Evolutionary conservation across 2,113 vertebrate genomes (phyloP).

Genomic region (Pterocles gutturalis): DNA sequence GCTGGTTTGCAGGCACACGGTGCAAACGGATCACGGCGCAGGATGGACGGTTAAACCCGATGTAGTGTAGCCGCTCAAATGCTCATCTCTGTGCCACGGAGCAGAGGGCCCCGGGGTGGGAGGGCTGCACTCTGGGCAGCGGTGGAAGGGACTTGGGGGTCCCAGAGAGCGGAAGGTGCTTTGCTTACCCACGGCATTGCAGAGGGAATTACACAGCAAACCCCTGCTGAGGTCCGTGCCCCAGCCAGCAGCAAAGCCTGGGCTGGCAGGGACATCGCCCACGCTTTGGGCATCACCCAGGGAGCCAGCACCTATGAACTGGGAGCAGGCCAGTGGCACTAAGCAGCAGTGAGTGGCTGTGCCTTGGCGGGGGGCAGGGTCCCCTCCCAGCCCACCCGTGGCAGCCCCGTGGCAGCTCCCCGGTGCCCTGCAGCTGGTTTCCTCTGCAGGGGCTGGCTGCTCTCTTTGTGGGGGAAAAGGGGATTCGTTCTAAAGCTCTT

Average conservation of each 20-base stretch:
- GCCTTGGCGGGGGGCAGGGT: background rate
- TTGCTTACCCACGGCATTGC: accelerated
- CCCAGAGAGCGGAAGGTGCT: background rate
- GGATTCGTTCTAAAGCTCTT: slow-evolving; percentile 47
- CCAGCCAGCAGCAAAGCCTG: background rate
- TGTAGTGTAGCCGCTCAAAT: background rate
- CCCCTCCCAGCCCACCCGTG: background rate
- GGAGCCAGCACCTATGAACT: accelerated
- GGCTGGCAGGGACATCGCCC: background rate
- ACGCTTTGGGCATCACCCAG: background rate
- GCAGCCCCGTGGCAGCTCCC: background rate
- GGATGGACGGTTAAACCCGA: background rate
- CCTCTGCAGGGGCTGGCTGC: background rate
- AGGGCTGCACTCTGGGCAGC: background rate
- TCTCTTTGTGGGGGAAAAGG: background rate
- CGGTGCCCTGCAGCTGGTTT: background rate
- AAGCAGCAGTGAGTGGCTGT: accelerated
- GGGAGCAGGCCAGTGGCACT: background rate
- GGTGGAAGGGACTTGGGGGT: background rate
- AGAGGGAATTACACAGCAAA: background rate
- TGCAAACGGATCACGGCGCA: accelerated
- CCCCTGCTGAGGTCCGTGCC: background rate
- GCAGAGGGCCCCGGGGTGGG: accelerated
- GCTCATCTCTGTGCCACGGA: background rate
- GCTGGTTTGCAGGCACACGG: background rate